These are phyloP conservation scores for Urophycis tenuis DNA, from an alignment of 2,797 vertebrate genomes.

Conservation along the genomic window DNA sequence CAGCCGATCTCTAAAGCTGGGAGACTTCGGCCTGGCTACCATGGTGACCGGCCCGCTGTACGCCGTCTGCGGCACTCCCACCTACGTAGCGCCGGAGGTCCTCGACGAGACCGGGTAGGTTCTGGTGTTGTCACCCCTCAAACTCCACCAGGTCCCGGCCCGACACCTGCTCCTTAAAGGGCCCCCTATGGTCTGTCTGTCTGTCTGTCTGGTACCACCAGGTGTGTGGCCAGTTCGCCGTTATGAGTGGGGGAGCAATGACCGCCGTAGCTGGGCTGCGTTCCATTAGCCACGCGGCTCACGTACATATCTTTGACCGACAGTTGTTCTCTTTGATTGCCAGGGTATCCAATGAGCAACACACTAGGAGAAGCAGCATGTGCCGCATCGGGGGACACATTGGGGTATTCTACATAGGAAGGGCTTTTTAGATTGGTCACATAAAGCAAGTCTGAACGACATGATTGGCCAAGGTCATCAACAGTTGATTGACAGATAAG, in stretches of 20 bases:
- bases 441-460: background rate
- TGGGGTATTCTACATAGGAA: background rate
- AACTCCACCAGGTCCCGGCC: background rate
- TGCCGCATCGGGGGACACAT: too few relatives aligned
- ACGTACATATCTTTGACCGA: background rate
- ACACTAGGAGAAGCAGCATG: background rate
- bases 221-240: background rate
- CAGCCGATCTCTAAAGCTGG: slow-evolving; percentile 90
- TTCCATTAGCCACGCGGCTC: background rate
- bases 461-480: background rate
- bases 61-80: slow-evolving; percentile 92
- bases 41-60: slow-evolving; percentile 89
- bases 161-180: background rate
- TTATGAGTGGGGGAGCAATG: background rate
- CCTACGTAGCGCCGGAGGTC: slow-evolving; percentile 97
- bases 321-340: background rate
- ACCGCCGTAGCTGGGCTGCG: too few relatives aligned
- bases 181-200: too few relatives aligned
- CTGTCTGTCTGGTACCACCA: background rate
- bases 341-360: background rate
- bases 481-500: too few relatives aligned
- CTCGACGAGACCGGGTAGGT: slow-evolving; percentile 90
- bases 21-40: slow-evolving; percentile 93
- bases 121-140: background rate
- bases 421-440: background rate